Base-by-base conservation (phyloP, 2,113 vertebrate genomes). In the Polyodon spathula region DNA sequence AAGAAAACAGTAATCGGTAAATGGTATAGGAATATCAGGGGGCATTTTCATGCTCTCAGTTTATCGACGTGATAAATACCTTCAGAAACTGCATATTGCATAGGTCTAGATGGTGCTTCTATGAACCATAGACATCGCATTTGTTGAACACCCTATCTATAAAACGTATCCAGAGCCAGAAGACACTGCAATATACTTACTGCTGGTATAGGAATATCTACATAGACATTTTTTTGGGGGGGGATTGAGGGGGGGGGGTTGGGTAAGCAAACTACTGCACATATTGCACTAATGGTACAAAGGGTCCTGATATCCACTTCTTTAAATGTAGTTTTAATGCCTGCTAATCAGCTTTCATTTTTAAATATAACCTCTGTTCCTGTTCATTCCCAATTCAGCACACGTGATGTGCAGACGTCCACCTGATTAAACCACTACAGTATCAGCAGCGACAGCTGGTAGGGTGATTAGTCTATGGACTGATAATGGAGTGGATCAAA, bases 261-360 rank as follows among this genome's bases (percentile, higher is more conserved):
- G 8, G 10, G 40, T 12, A 40, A 6, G n/a, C 16, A 11, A n/a
- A 46, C 54, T 40, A 66, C 67, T 67, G 71, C 70, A 68, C 61
- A 73, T 67, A 70, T 50, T 68, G 70, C 67, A 65, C 14, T 51
- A 59, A 2, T 1, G 54, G 68, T 5, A 38, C 58, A 61, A 57
- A 58, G 71, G 70, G 27, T 27, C 62, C 64, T 66, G 61, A 70
- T 66, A 72, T 7, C 75, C 70, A 37, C 50, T 73, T 72, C 71
- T 82, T 71, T 76, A 77, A 67, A 72, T 67, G 70, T 66, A 48
- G 66, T 2, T 54, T 62, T 71, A 80, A 81, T 76, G 72, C 73
- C 64, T 54, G 50, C 61, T 81, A 75, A 84, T 76, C 76, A 82
- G 81, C 72, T 86, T 87, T 80, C 77, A 76, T 82, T 83, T 84